Percentiles rank a stretch among this genome's conserved stretches.
Evolutionary conservation across 2,888 invertebrate species (phyloP).

Genomic region (Crocallis elinguaria): DNA sequence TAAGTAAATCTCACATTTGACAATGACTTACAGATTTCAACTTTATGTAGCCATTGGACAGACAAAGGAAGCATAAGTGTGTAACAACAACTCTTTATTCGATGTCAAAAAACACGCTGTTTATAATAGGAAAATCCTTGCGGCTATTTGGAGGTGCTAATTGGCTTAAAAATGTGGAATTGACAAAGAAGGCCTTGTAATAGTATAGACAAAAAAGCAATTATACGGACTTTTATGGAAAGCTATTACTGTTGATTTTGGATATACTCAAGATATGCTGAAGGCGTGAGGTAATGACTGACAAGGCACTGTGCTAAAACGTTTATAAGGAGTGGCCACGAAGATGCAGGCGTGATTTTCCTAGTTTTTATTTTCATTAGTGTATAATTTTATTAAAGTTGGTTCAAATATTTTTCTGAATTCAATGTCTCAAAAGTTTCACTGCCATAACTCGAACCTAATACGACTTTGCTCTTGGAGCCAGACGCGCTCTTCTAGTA

Average conservation of each 20-base stretch:
- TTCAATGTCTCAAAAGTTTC: no score
- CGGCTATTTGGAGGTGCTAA: constrained; percentile 15
- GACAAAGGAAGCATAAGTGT: constrained; percentile 13
- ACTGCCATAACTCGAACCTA: no score
- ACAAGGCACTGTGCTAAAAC: no score
- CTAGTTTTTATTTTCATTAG: no score
- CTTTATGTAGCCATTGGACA: constrained; percentile 7
- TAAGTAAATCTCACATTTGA: constrained; percentile 10
- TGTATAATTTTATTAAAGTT: no score
- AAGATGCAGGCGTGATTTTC: no score
- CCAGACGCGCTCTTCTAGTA: no score
- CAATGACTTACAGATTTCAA: constrained; percentile 5
- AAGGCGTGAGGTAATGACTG: no score
- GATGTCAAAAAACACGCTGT: constrained; percentile 25
- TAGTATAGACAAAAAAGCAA: constrained; percentile 9
- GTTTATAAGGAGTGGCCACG: no score
- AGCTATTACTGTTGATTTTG: background rate
- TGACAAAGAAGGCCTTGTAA: constrained; percentile 20
- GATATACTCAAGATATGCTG: no score
- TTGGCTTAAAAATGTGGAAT: constrained; percentile 20
- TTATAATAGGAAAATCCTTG: constrained; percentile 14
- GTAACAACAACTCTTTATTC: constrained; percentile 20
- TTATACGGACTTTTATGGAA: constrained; percentile 20
- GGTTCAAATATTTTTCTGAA: no score
- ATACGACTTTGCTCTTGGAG: no score